phyloP scores from a whole-genome alignment of 2,888 invertebrate genomes.

The Serrognathus titanus region DNA sequence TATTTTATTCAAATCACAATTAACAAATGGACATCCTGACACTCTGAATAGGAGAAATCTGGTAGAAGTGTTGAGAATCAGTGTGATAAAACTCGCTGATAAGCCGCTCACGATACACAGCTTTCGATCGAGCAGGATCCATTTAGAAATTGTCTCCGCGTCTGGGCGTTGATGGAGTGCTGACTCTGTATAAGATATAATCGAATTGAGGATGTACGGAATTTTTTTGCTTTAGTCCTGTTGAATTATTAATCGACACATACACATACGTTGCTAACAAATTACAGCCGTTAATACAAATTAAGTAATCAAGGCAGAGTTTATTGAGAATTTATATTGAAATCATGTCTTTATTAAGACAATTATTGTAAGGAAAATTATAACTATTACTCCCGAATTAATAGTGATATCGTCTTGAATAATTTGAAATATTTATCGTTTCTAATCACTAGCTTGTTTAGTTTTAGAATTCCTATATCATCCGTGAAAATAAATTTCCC shows the following conservation, averaged over 20 bases:
- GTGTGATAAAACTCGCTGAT: slow-evolving; percentile 29
- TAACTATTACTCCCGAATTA: too few species aligned
- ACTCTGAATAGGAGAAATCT: slow-evolving; percentile 1
- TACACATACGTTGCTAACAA: background rate
- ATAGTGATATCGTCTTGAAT: too few species aligned
- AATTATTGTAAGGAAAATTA: too few species aligned
- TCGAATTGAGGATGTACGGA: slow-evolving; percentile 15
- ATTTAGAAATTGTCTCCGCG: slow-evolving; percentile 36
- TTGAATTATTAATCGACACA: background rate
- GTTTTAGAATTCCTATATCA: too few species aligned
- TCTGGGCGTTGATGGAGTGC: slow-evolving; percentile 35
- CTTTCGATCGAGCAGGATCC: slow-evolving; percentile 31
- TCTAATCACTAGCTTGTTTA: too few species aligned
- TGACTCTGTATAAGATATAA: slow-evolving; percentile 30
- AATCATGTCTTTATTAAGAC: too few species aligned
- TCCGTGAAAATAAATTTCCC: too few species aligned
- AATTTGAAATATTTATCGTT: too few species aligned
- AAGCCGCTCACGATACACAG: slow-evolving; percentile 27
- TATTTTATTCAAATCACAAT: slow-evolving; percentile 17
- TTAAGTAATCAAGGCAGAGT: too few species aligned
- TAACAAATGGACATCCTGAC: slow-evolving; percentile 11
- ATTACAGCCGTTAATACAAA: too few species aligned
- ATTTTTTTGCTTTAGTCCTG: background rate
- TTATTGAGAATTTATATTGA: too few species aligned
- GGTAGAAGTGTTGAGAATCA: slow-evolving; percentile 12